Base-by-base conservation (phyloP, 1,140 invertebrate species). In the Musca domestica region DNA sequence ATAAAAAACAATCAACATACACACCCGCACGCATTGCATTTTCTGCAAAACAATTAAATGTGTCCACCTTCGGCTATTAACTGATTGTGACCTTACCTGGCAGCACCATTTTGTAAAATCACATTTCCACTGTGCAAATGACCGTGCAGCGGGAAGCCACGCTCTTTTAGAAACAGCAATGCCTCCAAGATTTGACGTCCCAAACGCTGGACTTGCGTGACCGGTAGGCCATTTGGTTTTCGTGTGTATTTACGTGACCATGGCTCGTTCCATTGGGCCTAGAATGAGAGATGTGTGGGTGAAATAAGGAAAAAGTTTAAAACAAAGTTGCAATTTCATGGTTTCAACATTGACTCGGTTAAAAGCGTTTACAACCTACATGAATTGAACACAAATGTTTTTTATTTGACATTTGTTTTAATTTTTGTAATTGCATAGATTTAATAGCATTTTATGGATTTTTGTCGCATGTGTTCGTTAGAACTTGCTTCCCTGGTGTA, bases 101-200 rank as follows among this genome's bases (percentile, higher is more conserved):
- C 93, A 0, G 95, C 92, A 2, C 94, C 94, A 81, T 95, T 95
- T 75, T 96, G 93, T 20, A 96, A 85, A 69, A 96, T 91, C 9
- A 96, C 89, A 83, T 97, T 97, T 27, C 94, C 94, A 25, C 92
- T 91, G 81, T 96, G 94, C 54, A 97, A 83, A 83, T 96, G 92
- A 34, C 89, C 87, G 72, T 93, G 93, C 4, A 88, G 88, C 6
- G 94, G 94, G 81, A 95, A 95, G 27, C 93, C 92, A 73, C 92
- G 90, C 71, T 94, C 92, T 75, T 92, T 90, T 1, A 96, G 84
- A 80, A 95, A 95, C 10, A 95, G 82, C 52, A 97, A 81, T 0
- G 92, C 94, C 83, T 95, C 93, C 25, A 97, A 78, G 65, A 96
- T 90, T 81, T 97, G 95, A 1, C 92, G 85, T 9, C 94, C 94